These are phyloP conservation scores for Dissostichus mawsoni DNA, from an alignment of 2,113 vertebrate genomes.

Conservation along the genomic window DNA sequence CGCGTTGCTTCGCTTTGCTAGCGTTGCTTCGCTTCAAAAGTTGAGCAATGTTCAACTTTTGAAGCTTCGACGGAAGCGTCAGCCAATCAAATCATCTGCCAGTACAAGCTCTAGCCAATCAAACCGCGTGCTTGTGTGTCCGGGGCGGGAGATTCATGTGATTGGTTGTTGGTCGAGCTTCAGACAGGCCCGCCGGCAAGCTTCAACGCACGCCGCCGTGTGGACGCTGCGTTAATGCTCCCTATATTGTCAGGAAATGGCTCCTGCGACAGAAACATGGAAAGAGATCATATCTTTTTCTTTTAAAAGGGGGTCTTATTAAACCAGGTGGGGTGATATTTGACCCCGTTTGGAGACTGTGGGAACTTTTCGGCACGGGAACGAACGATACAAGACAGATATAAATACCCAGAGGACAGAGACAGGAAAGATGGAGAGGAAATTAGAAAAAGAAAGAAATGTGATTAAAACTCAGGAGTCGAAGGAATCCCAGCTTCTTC, in stretches of 20 bases:
- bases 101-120: no score
- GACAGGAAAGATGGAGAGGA: neutral
- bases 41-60: no score
- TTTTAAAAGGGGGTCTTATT: conserved; percentile 10
- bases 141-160: no score
- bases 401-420: conserved; percentile 18
- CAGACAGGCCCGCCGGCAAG: no score
- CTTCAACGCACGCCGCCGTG: no score
- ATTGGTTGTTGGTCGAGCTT: no score
- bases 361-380: neutral
- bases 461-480: neutral
- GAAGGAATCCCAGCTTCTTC: neutral
- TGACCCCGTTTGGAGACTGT: conserved; percentile 8
- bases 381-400: neutral
- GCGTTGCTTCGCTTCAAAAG: no score
- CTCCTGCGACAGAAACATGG: conserved; percentile 11
- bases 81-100: no score
- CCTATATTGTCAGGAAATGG: conserved; percentile 48
- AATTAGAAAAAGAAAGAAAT: conserved; percentile 14
- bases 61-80: no score
- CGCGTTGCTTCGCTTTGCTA: no score
- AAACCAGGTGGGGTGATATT: conserved; percentile 20
- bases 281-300: neutral
- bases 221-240: neutral
- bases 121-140: no score